Evolutionary conservation across 2,888 invertebrate species (phyloP), one percentile per base, ranked within the genome.

Genomic region (Drosophila infuscata): DNA sequence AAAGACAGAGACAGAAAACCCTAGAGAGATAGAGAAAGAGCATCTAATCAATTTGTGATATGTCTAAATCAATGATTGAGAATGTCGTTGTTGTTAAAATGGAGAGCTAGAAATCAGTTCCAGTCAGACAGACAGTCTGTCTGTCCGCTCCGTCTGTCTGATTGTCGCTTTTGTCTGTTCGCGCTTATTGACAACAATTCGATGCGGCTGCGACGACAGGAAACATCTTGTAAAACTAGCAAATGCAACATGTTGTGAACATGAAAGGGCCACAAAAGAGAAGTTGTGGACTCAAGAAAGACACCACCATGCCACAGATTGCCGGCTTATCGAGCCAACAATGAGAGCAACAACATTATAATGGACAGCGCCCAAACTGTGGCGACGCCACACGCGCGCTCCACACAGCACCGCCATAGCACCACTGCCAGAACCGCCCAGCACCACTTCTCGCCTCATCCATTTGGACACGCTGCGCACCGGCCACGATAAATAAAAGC

Each of bases 161-260:
- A 15, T 57, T 63, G 41, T 66, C 36, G 46, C 52, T 64, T 64
- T 70, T 69, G 68, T 70, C 70, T 71, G 72, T 60, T 74, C 84
- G 83, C 89, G 90, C 86, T 89, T 92, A 92, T 93, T 92, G 92
- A 89, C 91, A 91, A 92, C 91, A 92, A 92, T 92, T 92, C 93
- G 92, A 92, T 92, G 91, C 88, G 91, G 88, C 89, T 91, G 91
- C 92, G 92, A 82, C 89, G 93, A 93, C 93, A 92, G 93, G 92
- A 92, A 92, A 92, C 92, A 93, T 92, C 91, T 91, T 93, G 92
- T 92, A 92, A 91, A 92, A 93, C 93, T 85, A 91, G 92, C 89
- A 87, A 88, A 86, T 86, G 88, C 78, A 79, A 92, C 92, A 92
- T 89, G 91, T 91, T 91, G 91, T 89, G 91, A 90, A 91, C 91